Conservation (phyloP, 2,113 vertebrate species). For the rat (Rattus norvegicus) region DNA sequence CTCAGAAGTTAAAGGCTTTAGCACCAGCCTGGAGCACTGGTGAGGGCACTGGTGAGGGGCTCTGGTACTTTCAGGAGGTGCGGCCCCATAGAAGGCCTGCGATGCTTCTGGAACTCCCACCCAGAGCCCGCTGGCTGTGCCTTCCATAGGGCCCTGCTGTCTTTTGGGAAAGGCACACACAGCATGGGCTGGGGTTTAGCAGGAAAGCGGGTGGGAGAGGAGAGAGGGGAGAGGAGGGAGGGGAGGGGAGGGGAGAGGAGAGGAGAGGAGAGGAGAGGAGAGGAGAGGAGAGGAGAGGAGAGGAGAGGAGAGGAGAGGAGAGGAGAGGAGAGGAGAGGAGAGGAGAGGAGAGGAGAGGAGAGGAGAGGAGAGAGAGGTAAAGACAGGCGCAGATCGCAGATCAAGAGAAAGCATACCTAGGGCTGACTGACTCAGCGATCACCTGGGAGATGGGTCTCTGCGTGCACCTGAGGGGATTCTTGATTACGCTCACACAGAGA, state of each 20-base stretch:
- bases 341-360: too few relatives aligned
- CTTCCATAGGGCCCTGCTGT: not conserved
- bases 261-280: too few relatives aligned
- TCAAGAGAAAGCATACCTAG: not conserved
- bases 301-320: too few relatives aligned
- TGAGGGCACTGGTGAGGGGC: not conserved
- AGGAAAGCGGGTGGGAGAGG: not conserved
- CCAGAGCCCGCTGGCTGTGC: too few relatives aligned
- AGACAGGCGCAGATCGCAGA: not conserved
- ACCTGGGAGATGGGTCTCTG: not conserved
- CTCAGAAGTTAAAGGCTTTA: not conserved
- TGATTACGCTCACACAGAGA: not conserved
- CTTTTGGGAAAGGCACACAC: not conserved
- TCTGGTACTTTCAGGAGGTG: not conserved
- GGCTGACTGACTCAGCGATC: not conserved
- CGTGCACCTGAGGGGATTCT: not conserved
- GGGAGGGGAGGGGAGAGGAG: too few relatives aligned
- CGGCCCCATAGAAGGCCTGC: not conserved
- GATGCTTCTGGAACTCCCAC: too few relatives aligned
- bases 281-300: too few relatives aligned
- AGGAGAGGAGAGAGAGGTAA: too few relatives aligned
- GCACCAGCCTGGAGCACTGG: not conserved
- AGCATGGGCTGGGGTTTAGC: not conserved
- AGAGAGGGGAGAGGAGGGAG: not conserved
- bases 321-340: too few relatives aligned